Conservation (phyloP, 1,140 invertebrate genomes). For the Theocolax elegans region DNA sequence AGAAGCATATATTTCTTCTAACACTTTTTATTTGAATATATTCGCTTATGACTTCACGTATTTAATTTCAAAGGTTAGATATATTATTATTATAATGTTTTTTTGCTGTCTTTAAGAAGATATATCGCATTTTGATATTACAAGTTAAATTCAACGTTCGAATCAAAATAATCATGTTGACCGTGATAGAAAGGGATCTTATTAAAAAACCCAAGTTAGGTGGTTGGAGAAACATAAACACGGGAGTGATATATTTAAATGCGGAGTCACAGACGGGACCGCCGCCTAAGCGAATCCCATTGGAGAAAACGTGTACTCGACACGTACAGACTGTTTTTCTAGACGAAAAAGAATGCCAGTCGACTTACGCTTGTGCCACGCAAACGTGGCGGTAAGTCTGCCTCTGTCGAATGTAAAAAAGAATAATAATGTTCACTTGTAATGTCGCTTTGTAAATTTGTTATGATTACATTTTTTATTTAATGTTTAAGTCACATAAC, state of each 20-base stretch:
- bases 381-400: slow-evolving; percentile 60
- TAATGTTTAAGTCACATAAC: too few relatives aligned
- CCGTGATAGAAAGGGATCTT: neutral
- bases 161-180: neutral
- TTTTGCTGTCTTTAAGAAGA: too few relatives aligned
- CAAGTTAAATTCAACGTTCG: slow-evolving; percentile 6
- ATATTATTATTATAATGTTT: neutral
- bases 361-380: slow-evolving; percentile 49
- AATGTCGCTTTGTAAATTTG: too few relatives aligned
- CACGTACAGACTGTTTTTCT: slow-evolving; percentile 72
- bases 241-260: slow-evolving; percentile 71
- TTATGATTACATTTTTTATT: neutral
- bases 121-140: neutral
- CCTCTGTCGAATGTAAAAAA: neutral
- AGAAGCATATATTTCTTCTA: neutral
- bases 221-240: slow-evolving; percentile 71
- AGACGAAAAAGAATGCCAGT: slow-evolving; percentile 61
- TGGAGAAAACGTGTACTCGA: slow-evolving; percentile 67
- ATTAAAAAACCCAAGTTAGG: slow-evolving; percentile 73
- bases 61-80: slow-evolving; percentile 20
- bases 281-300: slow-evolving; percentile 63
- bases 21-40: slow-evolving; percentile 4
- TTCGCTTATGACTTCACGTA: neutral
- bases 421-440: too few relatives aligned
- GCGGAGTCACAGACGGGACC: slow-evolving; percentile 75